phyloP scores from a whole-genome alignment of 1,140 invertebrate genomes.

The Triops cancriformis region DNA sequence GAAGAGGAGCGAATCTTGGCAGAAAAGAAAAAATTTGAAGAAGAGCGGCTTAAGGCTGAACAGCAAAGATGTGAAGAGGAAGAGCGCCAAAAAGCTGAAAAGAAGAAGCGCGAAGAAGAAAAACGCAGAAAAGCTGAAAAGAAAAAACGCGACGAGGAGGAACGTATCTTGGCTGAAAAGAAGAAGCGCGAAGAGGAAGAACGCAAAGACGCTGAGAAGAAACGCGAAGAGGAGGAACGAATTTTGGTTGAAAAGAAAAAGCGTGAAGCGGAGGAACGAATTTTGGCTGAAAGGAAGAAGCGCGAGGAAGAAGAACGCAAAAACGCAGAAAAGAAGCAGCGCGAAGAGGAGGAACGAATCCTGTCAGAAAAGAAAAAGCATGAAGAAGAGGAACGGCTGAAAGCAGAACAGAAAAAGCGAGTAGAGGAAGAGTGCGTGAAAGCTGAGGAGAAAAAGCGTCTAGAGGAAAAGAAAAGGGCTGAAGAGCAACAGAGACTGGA shows the following conservation, averaged over 20 bases:
- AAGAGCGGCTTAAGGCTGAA: constrained; percentile 27
- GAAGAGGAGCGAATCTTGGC: constrained; percentile 27
- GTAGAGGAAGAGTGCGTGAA: constrained; percentile 20
- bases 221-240: constrained; percentile 30
- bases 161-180: constrained; percentile 28
- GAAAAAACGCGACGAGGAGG: constrained; percentile 24
- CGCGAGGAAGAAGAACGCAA: constrained; percentile 32
- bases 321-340: constrained; percentile 28
- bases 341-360: constrained; percentile 30
- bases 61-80: constrained; percentile 29
- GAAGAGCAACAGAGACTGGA: constrained; percentile 16
- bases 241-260: constrained; percentile 31
- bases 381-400: constrained; percentile 24
- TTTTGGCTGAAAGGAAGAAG: not conserved
- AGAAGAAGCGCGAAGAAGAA: constrained; percentile 31
- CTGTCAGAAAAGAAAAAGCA: constrained; percentile 28
- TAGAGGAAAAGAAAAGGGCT: constrained; percentile 15
- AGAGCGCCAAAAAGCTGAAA: constrained; percentile 32
- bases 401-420: constrained; percentile 21
- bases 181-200: constrained; percentile 30
- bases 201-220: no score
- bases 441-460: constrained; percentile 17
- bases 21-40: constrained; percentile 28
- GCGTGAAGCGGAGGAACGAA: constrained; percentile 19
- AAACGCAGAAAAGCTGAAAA: constrained; percentile 23